A percentile compares a stretch with the other conserved stretches of the same genome.
These are phyloP conservation scores for Anneissia japonica DNA, from an alignment of 35 echinoderm and acorn worm genomes.

Conservation along the genomic window DNA sequence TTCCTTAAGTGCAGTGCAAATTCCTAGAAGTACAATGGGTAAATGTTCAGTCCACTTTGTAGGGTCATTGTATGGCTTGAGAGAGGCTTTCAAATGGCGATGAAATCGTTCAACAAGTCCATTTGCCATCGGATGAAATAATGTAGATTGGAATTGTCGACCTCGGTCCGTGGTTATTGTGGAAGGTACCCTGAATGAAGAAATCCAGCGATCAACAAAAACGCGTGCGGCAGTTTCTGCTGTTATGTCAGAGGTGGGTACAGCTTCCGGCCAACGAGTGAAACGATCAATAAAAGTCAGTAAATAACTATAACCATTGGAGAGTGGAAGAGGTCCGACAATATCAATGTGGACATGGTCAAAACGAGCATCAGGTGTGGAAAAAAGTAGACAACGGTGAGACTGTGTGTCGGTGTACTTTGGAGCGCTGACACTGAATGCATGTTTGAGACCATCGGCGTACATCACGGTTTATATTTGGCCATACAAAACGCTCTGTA, in stretches of 20 bases:
- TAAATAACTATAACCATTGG: conserved; percentile 10
- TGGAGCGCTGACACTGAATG: conserved; percentile 26
- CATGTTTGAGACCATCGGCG: conserved; percentile 32
- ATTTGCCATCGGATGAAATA: conserved; percentile 24
- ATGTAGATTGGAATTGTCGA: conserved; percentile 14
- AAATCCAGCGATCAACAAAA: conserved; percentile 20
- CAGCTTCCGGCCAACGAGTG: conserved; percentile 10
- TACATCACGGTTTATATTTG: conserved; percentile 49
- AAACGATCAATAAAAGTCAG: conserved; percentile 16
- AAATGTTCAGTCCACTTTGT: conserved; percentile 29
- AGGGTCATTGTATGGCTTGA: conserved; percentile 17
- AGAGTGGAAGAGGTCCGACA: conserved; percentile 18
- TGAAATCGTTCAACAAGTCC: conserved; percentile 49
- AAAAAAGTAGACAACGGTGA: conserved; percentile 51
- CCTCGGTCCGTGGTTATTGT: conserved; percentile 17
- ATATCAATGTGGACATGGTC: conserved; percentile 28
- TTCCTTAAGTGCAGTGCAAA: conserved; percentile 21
- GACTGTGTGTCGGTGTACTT: conserved; percentile 48
- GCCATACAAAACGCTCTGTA: conserved; percentile 51
- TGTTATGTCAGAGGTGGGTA: conserved; percentile 3
- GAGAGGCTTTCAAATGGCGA: conserved; percentile 47
- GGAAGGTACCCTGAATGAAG: not conserved
- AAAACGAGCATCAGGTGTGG: conserved; percentile 49
- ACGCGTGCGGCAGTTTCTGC: conserved; percentile 1
- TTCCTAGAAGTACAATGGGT: conserved; percentile 38